Conservation (phyloP, 37 sponge, comb jelly and placozoan genomes). For the Cladorhizidae sp. region DNA sequence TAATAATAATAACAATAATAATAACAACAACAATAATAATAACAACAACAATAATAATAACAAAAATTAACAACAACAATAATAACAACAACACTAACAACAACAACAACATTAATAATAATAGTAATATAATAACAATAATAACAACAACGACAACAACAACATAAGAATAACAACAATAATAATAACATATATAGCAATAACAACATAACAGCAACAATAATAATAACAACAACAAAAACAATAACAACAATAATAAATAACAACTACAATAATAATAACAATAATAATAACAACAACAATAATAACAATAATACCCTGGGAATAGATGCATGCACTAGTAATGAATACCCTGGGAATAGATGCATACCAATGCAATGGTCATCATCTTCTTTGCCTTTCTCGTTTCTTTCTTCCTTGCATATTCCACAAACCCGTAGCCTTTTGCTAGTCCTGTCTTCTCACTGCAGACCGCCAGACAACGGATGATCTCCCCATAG, state of each 20-base stretch:
- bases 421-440: constrained; percentile 76
- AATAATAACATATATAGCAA: no score
- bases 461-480: constrained; percentile 52
- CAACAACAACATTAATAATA: no score
- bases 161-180: no score
- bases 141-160: no score
- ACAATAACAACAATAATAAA: constrained; percentile 61
- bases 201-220: neutral
- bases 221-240: constrained; percentile 66
- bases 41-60: no score
- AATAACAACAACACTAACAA: no score
- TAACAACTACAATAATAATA: constrained; percentile 13
- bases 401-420: constrained; percentile 48
- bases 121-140: no score
- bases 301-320: constrained; percentile 52
- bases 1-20: no score
- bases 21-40: no score
- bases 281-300: no score
- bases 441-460: constrained; percentile 57
- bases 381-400: constrained; percentile 63
- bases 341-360: constrained; percentile 69
- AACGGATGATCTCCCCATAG: constrained; percentile 60
- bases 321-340: constrained; percentile 76
- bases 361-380: constrained; percentile 44
- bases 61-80: no score